Conservation (phyloP, 2,113 vertebrate genomes). For the Acrocephalus arundinaceus region DNA sequence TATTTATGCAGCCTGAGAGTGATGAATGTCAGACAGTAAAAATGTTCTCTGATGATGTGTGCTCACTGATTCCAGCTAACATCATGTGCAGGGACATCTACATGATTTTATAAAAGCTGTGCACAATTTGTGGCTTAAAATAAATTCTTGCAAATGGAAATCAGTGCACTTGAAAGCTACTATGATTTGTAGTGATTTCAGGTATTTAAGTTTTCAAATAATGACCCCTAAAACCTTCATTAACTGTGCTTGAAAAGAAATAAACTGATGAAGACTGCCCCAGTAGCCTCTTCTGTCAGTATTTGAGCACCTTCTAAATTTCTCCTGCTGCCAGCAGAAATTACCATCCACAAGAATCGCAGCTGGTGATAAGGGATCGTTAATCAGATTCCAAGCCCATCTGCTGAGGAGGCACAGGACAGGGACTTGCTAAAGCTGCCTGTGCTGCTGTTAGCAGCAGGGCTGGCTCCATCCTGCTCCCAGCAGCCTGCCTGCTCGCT, state of each 20-base stretch:
- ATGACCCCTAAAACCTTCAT: slow-evolving; percentile 15
- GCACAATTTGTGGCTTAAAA: slow-evolving; percentile 29
- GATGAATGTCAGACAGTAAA: neutral
- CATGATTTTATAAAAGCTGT: neutral
- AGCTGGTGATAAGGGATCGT: neutral
- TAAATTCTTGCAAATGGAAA: slow-evolving; percentile 39
- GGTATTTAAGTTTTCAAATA: slow-evolving; percentile 46
- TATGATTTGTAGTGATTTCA: slow-evolving; percentile 32
- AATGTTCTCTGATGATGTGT: neutral
- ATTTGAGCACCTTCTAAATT: slow-evolving; percentile 21
- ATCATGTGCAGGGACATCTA: neutral
- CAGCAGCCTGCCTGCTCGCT: neutral
- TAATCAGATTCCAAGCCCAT: neutral
- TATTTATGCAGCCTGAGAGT: neutral
- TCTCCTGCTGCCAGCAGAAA: slow-evolving; percentile 11
- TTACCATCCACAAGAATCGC: neutral
- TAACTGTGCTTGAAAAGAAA: neutral
- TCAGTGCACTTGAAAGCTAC: slow-evolving; percentile 6
- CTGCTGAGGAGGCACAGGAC: neutral
- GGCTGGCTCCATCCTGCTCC: neutral
- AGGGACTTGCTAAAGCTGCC: neutral
- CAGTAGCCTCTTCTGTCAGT: neutral
- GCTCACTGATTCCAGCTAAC: slow-evolving; percentile 11
- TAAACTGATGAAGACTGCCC: neutral
- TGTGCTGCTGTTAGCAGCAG: neutral